Evolutionary conservation across 2,113 vertebrate genomes (phyloP), one percentile per base, ranked within the genome.

Genomic region (Coptodon rendalli): DNA sequence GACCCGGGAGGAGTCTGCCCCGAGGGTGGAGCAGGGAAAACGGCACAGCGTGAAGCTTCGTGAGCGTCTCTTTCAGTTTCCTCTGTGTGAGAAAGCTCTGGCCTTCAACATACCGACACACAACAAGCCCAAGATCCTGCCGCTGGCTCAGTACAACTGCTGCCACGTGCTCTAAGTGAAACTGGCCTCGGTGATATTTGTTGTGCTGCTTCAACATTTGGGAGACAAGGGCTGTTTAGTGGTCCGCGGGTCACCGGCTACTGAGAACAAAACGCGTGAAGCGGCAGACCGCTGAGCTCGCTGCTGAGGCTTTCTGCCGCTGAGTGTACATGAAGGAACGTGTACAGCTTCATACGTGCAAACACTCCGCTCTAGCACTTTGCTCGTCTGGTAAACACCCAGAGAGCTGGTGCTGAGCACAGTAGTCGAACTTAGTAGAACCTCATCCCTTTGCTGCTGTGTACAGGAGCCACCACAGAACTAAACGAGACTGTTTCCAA

Each of bases 71-170:
- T 94, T 97, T 36, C 96, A 97, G 95, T 96, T 97, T 82, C 96
- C 96, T 0, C 94, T 97, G 83, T 97, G 96, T 4, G 96, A 97
- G 93, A 97, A 97, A 88, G 96, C 96, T 7, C 94, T 97, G 85
- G 95, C 96, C 82, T 95, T 97, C 83, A 97, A 97, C 94, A 94
- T 97, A 9, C 96, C 96, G 6, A 89, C 96, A 17, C 93, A 96
- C 89, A 96, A 97, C 91, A 97, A 97, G 91, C 96, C 97, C 89
- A 97, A 96, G 87, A 97, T 98, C 43, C 94, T 98, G 19, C 97
- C 97, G 1, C 93, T 98, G 88, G 96, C 97, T 13, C 97, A 98
- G 95, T 98, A 98, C 93, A 98, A 98, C 96, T 98, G 97, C 92
- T 98, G 97, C 94, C 97, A 97, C 0, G 97, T 98, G 87, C 96